Evolutionary conservation across 2,113 vertebrate species (phyloP), one percentile per base, ranked within the genome.

Genomic region (Galeopterus variegatus): DNA sequence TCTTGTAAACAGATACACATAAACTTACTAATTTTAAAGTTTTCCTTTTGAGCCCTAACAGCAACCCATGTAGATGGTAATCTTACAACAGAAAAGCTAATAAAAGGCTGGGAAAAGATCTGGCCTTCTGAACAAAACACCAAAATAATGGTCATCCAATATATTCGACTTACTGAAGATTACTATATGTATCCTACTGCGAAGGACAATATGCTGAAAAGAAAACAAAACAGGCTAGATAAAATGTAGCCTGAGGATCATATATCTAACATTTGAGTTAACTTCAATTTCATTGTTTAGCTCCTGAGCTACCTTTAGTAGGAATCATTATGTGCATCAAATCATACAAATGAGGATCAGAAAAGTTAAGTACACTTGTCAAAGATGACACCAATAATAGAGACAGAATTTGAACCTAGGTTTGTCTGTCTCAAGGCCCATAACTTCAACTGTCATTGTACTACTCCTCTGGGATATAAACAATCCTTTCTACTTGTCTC

Each of bases 271-370:
- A 93, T 84, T 54, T 84, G 28, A 67, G 26, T 31, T 85, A 93
- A 82, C 50, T 88, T 91, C 52, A 45, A 62, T 23, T 86, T 95
- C 33, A 82, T 15, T 82, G 10, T 76, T n/a, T 92, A 70, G 65
- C 6, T 89, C 28, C 54, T 62, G 48, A 64, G 36, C 19, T 75
- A 48, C 1, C 36, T 23, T 72, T 65, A 26, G 19, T 72, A 88
- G 31, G 52, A 97, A 96, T 65, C 36, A 92, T 92, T 92, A 58
- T 24, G 72, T 82, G 52, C 45, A 88, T 64, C n/a, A 6, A 94
- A n/a, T 2, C 19, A 94, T 14, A 67, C 18, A 88, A 75, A 33
- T 88, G 14, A 84, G 26, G 11, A 60, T 90, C 73, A 45, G 5
- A 72, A 94, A 95, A 76, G 2, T 92, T 91, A 95, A 36, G 15